Conservation (phyloP, 2,888 invertebrate species). For the Andrena fulva region DNA sequence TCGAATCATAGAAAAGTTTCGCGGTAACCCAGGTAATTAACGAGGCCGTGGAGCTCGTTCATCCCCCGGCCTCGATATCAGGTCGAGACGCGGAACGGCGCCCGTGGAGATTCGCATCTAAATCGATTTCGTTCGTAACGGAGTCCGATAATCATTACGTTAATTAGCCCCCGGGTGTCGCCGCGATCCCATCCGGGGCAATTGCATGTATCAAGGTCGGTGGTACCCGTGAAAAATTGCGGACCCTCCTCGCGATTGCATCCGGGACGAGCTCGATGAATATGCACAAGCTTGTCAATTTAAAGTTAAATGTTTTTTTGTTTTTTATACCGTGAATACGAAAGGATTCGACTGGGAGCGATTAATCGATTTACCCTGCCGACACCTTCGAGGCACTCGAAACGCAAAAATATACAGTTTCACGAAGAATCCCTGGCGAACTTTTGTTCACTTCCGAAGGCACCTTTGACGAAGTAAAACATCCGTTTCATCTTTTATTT, state of each 20-base stretch:
- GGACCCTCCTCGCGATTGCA: not conserved
- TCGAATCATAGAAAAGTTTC: slow-evolving; percentile 78
- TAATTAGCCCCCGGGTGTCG: slow-evolving; percentile 65
- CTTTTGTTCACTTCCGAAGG: too few relatives aligned
- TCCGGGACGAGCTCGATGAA: slow-evolving; percentile 24
- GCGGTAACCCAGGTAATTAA: slow-evolving; percentile 79
- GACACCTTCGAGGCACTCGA: not conserved
- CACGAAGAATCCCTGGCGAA: too few relatives aligned
- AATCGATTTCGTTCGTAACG: slow-evolving; percentile 74
- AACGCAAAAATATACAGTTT: too few relatives aligned
- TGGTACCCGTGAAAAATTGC: slow-evolving; percentile 28
- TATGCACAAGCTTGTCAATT: slow-evolving; percentile 35
- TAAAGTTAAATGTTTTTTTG: not conserved
- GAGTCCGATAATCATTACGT: slow-evolving; percentile 66
- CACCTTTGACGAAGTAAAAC: too few relatives aligned
- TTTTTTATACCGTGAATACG: not conserved
- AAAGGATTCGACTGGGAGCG: not conserved
- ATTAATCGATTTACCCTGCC: slow-evolving; percentile 39
- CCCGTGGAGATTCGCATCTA: slow-evolving; percentile 73
- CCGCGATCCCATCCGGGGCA: slow-evolving; percentile 43
- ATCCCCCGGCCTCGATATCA: slow-evolving; percentile 72
- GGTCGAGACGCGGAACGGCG: slow-evolving; percentile 57
- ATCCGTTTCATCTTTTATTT: too few relatives aligned
- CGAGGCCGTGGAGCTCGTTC: slow-evolving; percentile 77
- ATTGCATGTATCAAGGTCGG: slow-evolving; percentile 55